phyloP scores from a whole-genome alignment of 2,113 vertebrate species.

The Nannobrachium achirus region DNA sequence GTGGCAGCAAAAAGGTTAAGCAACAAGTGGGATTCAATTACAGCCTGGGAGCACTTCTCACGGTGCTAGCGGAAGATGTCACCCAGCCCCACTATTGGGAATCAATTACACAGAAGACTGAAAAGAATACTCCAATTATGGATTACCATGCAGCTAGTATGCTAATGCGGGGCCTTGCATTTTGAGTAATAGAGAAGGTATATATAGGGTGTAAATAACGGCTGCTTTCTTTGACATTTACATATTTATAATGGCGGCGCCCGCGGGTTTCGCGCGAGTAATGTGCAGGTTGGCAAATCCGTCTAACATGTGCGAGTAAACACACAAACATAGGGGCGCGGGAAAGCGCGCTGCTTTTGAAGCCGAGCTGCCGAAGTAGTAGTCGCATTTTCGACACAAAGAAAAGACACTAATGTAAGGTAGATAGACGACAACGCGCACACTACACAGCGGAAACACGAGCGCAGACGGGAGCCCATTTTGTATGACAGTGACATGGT shows the following conservation, averaged over 20 bases:
- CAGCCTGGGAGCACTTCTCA: slow-evolving; percentile 1
- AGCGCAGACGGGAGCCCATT: slow-evolving; percentile 21
- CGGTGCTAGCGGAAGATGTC: slow-evolving; percentile 23
- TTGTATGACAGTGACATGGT: slow-evolving; percentile 45
- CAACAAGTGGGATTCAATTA: slow-evolving; percentile 36
- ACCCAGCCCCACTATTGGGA: slow-evolving; percentile 17
- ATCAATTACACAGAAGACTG: slow-evolving; percentile 28
- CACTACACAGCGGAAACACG: slow-evolving; percentile 29
- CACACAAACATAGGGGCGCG: background rate
- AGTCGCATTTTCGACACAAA: too few relatives aligned
- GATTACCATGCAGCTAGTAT: background rate
- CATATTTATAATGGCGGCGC: too few relatives aligned
- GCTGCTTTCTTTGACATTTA: too few relatives aligned
- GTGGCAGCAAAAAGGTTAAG: slow-evolving; percentile 23
- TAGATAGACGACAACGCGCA: background rate
- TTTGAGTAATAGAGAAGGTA: background rate
- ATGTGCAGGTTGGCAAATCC: too few relatives aligned
- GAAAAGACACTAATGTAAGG: too few relatives aligned
- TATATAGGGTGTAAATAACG: background rate
- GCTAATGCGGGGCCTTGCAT: too few relatives aligned
- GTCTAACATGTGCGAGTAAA: background rate
- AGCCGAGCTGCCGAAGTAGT: too few relatives aligned
- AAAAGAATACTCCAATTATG: slow-evolving; percentile 1
- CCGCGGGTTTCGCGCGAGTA: too few relatives aligned
- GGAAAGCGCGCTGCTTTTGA: too few relatives aligned